Evolutionary conservation across 2,113 vertebrate genomes (phyloP).

Genomic region (Strigops habroptila): DNA sequence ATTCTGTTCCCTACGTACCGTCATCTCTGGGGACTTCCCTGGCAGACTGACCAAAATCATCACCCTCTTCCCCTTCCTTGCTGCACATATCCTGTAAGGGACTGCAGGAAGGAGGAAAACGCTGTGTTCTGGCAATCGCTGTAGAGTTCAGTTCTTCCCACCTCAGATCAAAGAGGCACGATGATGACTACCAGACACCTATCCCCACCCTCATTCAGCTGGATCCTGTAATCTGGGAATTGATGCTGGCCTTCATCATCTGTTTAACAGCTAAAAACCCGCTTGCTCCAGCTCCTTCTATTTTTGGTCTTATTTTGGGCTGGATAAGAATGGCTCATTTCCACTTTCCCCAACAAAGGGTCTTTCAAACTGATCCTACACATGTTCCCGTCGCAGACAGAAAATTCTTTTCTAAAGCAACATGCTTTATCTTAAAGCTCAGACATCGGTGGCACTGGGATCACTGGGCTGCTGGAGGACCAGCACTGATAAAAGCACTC

Average conservation of each 20-base stretch:
- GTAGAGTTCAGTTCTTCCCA: neutral
- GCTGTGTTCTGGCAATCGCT: neutral
- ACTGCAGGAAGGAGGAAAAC: neutral
- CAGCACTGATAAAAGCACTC: neutral
- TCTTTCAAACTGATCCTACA: constrained; percentile 38
- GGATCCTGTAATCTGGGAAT: constrained; percentile 8
- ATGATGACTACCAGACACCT: constrained; percentile 25
- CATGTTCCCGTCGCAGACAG: neutral
- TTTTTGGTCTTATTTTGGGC: neutral
- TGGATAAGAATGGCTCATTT: neutral
- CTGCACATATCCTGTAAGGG: neutral
- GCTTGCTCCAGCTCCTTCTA: neutral
- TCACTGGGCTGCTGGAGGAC: neutral
- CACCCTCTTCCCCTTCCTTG: neutral
- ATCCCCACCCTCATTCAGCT: neutral
- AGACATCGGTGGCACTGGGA: neutral
- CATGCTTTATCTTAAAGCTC: neutral
- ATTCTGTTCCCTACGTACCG: neutral
- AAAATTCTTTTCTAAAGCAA: neutral
- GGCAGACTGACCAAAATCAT: neutral
- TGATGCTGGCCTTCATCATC: constrained; percentile 12
- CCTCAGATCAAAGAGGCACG: neutral
- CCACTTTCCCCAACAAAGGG: constrained; percentile 1
- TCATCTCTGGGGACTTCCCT: neutral
- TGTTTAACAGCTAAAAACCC: neutral